Evolutionary conservation across 2,888 invertebrate species (phyloP).

Genomic region (Chymomyza amoena): DNA sequence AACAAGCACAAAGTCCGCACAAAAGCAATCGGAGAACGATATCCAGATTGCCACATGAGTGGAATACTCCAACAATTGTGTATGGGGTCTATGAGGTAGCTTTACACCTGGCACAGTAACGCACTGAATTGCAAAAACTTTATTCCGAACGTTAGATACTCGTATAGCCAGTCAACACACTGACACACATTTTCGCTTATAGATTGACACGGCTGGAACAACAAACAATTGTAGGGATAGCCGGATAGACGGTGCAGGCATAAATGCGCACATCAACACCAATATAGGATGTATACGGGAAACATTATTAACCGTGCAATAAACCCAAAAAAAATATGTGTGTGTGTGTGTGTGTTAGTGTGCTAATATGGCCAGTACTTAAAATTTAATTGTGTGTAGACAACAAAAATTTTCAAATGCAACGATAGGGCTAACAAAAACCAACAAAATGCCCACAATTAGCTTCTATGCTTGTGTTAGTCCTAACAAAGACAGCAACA

Average conservation of each 20-base stretch:
- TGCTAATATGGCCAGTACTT: neutral
- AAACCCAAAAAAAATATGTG: neutral
- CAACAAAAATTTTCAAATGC: slow-evolving; percentile 32
- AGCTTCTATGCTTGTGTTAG: slow-evolving; percentile 3
- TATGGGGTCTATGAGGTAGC: neutral
- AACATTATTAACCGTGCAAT: neutral
- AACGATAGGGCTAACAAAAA: slow-evolving; percentile 22
- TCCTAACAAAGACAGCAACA: slow-evolving; percentile 29
- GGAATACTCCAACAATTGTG: neutral
- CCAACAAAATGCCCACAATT: slow-evolving; percentile 46
- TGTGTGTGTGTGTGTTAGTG: neutral
- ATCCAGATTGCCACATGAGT: neutral
- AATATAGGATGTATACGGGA: slow-evolving; percentile 30
- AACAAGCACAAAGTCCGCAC: slow-evolving; percentile 37
- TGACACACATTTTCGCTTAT: neutral
- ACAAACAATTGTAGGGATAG: slow-evolving; percentile 1
- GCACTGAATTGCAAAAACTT: slow-evolving; percentile 28
- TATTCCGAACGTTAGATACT: neutral
- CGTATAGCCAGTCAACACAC: neutral
- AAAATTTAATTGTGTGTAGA: slow-evolving; percentile 6
- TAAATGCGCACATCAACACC: slow-evolving; percentile 57
- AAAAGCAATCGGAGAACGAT: slow-evolving; percentile 51
- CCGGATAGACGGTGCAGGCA: slow-evolving; percentile 11
- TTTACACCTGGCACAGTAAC: slow-evolving; percentile 45
- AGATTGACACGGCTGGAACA: slow-evolving; percentile 2